Evolutionary conservation across 2,797 vertebrate genomes (phyloP).

Genomic region (Podarcis lilfordi): DNA sequence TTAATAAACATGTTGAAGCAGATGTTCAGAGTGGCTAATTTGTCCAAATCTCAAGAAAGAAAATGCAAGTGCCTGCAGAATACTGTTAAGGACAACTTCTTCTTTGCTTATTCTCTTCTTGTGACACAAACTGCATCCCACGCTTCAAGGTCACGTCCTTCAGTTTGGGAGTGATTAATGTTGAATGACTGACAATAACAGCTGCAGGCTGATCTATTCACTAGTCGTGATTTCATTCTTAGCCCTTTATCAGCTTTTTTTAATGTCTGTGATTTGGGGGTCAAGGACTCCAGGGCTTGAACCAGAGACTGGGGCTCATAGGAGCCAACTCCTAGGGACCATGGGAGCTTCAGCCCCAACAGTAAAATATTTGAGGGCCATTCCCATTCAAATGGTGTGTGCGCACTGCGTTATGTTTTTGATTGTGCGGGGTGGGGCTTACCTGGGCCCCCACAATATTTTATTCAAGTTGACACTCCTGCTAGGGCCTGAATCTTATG

Average conservation of each 20-base stretch:
- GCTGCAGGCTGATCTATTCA: neutral
- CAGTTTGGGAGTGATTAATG: neutral
- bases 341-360: no score
- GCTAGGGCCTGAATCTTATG: neutral
- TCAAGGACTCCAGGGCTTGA: neutral
- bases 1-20: neutral
- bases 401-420: no score
- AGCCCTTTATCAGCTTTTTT: neutral
- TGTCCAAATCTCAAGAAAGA: neutral
- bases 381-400: no score
- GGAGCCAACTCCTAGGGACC: no score
- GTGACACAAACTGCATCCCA: neutral
- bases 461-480: no score
- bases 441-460: no score
- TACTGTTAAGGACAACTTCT: neutral
- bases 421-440: no score
- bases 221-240: neutral
- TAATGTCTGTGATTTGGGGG: neutral
- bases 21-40: constrained; percentile 17
- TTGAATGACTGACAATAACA: neutral
- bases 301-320: neutral
- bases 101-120: neutral
- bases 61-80: constrained; percentile 23
- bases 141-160: neutral
- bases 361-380: no score